Conservation (phyloP, 2,113 vertebrate genomes). For the Catharus minimus region DNA sequence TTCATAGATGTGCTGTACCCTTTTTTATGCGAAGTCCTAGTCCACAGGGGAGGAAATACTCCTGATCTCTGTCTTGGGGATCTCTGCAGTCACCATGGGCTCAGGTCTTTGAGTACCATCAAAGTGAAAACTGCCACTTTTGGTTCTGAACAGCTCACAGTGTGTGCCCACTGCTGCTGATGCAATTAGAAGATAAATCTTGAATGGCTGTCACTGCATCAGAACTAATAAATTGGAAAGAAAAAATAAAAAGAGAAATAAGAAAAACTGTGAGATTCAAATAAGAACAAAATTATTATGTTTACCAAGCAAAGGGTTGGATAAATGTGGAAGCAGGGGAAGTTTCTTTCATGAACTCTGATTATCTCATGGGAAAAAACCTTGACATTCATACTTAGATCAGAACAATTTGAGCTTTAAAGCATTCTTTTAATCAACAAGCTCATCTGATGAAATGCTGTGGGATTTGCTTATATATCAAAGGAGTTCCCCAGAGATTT, state of each 20-base stretch:
- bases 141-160: not conserved
- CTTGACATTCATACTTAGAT: conserved; percentile 38
- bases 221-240: not conserved
- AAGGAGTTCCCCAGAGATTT: conserved; percentile 57
- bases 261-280: not conserved
- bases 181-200: not conserved
- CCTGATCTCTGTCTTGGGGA: not conserved
- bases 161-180: not conserved
- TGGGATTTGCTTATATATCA: conserved; percentile 62
- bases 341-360: conserved; percentile 30
- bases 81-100: not conserved
- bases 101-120: not conserved
- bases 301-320: not conserved
- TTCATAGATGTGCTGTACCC: not conserved
- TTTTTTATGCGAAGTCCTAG: not conserved
- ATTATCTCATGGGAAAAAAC: conserved; percentile 4
- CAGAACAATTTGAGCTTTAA: conserved; percentile 48
- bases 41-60: not conserved
- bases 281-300: not conserved
- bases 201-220: not conserved
- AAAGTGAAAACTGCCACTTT: not conserved
- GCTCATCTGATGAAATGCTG: conserved; percentile 57
- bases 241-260: not conserved
- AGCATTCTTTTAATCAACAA: conserved; percentile 59
- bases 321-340: not conserved